A percentile compares a stretch with the other conserved stretches of the same genome.
phyloP scores from a whole-genome alignment of 2,797 vertebrate species.

The Coreius guichenoti region DNA sequence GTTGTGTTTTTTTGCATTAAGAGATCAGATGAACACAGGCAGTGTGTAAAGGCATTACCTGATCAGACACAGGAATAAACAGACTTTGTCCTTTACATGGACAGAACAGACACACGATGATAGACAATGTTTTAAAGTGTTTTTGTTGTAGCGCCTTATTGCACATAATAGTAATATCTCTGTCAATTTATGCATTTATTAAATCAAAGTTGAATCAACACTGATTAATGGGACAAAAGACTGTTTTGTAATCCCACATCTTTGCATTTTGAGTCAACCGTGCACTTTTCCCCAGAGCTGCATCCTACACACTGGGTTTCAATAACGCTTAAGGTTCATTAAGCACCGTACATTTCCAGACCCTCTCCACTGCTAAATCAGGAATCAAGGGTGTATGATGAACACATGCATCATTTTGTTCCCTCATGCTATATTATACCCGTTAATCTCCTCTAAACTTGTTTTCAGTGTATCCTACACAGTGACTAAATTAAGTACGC shows the following conservation, averaged over 20 bases:
- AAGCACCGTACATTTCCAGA: not conserved
- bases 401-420: not conserved
- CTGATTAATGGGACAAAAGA: not conserved
- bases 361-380: not conserved
- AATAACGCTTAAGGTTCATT: slow-evolving; percentile 16
- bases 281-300: not conserved
- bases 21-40: not conserved
- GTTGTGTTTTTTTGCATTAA: not conserved
- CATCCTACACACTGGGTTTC: not conserved
- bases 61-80: not conserved
- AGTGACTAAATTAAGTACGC: not conserved
- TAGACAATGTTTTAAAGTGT: not conserved
- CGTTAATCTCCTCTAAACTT: slow-evolving; percentile 14
- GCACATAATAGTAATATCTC: not conserved
- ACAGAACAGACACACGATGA: not conserved
- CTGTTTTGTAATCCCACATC: not conserved
- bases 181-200: not conserved
- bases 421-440: not conserved
- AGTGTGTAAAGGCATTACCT: not conserved
- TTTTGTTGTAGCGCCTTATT: not conserved
- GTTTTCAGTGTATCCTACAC: slow-evolving; percentile 18
- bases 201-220: not conserved
- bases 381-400: slow-evolving; percentile 9
- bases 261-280: not conserved
- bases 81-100: not conserved